Base-by-base conservation (phyloP, 2,888 invertebrate species). In the Ichneumoninae sp. region DNA sequence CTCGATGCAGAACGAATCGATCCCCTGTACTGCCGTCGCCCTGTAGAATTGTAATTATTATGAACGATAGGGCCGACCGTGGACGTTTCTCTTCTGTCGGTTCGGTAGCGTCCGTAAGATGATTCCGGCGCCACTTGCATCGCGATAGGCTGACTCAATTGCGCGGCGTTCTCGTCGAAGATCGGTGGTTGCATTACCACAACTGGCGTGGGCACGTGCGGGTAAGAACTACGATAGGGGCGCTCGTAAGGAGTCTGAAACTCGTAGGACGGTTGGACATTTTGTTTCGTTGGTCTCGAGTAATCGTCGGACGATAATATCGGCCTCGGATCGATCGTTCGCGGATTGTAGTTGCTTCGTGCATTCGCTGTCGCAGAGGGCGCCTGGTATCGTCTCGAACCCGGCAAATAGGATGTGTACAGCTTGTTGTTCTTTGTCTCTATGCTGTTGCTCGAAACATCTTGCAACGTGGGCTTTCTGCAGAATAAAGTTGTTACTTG, bases 361-460 rank as follows among this genome's bases (percentile, higher is more conserved):
- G 80, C 88, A 86, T 36, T 81, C 73, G 82, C 73, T 57, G 87
- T 88, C 71, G 87, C 81, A 73, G 87, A 88, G 81, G 83, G 83
- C 77, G 83, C 77, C 66, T 54, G 69, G 57, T 85, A 87, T 80
- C 83, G 81, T 79, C 76, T 78, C 44, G 84, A 79, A 50, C 79
- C 81, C 36, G 85, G 85, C 6, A 84, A 65, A 66, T 86, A 84
- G n/a, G 65, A 47, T 63, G 88, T 86, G 80, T 85, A 85, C 30
- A 91, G 90, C 75, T 89, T 88, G 4, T 83, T 30, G 16, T n/a
- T 63, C 63, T 88, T 92, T 26, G 88, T 84, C 81, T 91, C 93
- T 69, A 93, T 91, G 73, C 91, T 92, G 85, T 93, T 93, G 76
- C 91, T 90, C 36, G 92, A 81, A 19, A 91, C 87, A 74, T 92